Evolutionary conservation across 2,797 vertebrate species (phyloP).

Genomic region (Lepidocolaptes lacrymiger): DNA sequence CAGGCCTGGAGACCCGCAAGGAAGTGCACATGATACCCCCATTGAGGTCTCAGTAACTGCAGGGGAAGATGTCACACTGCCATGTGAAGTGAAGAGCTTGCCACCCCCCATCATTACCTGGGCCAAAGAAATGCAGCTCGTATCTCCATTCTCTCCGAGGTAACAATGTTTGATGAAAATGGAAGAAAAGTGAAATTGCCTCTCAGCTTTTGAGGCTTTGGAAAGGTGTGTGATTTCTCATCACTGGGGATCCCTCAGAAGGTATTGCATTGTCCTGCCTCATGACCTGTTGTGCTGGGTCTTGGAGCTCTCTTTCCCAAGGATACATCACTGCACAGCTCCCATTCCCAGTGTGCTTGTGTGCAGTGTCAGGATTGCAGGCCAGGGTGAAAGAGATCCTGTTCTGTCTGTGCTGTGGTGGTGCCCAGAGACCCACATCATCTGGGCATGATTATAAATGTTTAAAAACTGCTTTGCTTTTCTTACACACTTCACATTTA

Average conservation of each 20-base stretch:
- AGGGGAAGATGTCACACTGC: slow-evolving; percentile 86
- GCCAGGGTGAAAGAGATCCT: not conserved
- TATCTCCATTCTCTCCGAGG: slow-evolving; percentile 95
- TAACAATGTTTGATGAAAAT: slow-evolving; percentile 59
- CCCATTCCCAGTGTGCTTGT: not conserved
- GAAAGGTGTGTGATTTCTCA: not conserved
- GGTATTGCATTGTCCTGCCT: not conserved
- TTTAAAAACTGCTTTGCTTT: not conserved
- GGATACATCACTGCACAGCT: not conserved
- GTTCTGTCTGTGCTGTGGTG: not conserved
- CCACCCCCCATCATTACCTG: slow-evolving; percentile 92
- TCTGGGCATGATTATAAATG: not conserved
- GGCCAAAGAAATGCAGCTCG: slow-evolving; percentile 91
- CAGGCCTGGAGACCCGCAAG: slow-evolving; percentile 63
- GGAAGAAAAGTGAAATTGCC: not conserved
- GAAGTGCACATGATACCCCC: slow-evolving; percentile 63
- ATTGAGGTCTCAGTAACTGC: slow-evolving; percentile 83
- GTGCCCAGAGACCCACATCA: not conserved
- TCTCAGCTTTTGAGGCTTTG: not conserved
- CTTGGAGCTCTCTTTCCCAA: not conserved
- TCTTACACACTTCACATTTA: not conserved
- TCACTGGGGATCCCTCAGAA: not conserved
- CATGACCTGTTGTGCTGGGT: not conserved
- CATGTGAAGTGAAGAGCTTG: slow-evolving; percentile 90
- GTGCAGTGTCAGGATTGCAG: not conserved